phyloP scores from a whole-genome alignment of 2,888 invertebrate species.

The Drosophila diplacantha region DNA sequence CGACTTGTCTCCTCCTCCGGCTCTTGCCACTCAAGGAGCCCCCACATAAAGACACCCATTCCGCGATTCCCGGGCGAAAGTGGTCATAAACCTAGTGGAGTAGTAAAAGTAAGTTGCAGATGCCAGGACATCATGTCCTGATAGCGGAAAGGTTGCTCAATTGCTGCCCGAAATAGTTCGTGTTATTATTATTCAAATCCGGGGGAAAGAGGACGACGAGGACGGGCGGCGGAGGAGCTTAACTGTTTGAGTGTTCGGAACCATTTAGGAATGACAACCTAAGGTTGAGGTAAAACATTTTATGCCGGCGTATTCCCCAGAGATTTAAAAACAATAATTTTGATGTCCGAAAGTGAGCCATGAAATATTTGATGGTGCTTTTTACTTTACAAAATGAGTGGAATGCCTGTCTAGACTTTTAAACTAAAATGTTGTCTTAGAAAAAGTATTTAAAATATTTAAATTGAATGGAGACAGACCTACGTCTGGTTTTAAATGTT shows the following conservation, averaged over 20 bases:
- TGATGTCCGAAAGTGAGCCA: background rate
- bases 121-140: conserved; percentile 38
- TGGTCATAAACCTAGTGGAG: conserved; percentile 36
- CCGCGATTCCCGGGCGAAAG: conserved; percentile 18
- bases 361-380: background rate
- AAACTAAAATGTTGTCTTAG: background rate
- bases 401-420: no score
- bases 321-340: conserved; percentile 18
- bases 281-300: conserved; percentile 24
- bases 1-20: background rate
- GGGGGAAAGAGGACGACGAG: background rate
- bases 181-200: conserved; percentile 36
- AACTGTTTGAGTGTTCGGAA: conserved; percentile 11
- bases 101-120: conserved; percentile 40
- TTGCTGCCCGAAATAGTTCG: conserved; percentile 33
- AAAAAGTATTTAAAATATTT: background rate
- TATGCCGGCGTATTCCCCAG: conserved; percentile 11
- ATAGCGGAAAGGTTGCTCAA: conserved; percentile 37
- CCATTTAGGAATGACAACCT: conserved; percentile 11
- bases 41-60: conserved; percentile 37
- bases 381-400: background rate
- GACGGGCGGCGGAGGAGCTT: background rate
- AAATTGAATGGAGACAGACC: background rate
- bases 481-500: no score
- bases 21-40: conserved; percentile 3